Evolutionary conservation across 2,113 vertebrate species (phyloP).

Genomic region (Phaethornis superciliosus): DNA sequence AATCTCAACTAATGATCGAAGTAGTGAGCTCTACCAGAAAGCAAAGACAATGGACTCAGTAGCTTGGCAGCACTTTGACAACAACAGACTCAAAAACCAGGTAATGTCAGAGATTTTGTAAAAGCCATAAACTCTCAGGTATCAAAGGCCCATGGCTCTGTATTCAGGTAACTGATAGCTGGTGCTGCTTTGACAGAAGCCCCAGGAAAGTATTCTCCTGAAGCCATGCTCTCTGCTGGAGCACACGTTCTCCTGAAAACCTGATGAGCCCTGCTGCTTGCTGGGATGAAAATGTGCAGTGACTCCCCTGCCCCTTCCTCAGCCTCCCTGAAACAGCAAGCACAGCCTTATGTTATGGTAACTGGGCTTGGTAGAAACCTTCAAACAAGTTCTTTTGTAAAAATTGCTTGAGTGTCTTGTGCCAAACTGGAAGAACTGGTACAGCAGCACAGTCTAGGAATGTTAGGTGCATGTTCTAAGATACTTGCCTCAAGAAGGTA

Average conservation of each 20-base stretch:
- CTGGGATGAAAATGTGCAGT: not conserved
- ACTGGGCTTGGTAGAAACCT: not conserved
- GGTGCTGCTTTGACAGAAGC: not conserved
- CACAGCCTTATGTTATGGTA: not conserved
- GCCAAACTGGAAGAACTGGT: not conserved
- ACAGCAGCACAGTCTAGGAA: not conserved
- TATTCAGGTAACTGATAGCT: not conserved
- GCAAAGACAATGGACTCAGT: rapidly evolving
- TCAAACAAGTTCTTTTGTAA: not conserved
- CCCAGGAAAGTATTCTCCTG: not conserved
- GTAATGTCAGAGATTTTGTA: not conserved
- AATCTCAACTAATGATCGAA: not conserved
- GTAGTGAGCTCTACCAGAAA: not conserved
- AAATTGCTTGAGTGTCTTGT: not conserved
- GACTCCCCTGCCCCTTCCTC: not conserved
- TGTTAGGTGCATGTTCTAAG: not conserved
- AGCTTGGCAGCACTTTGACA: not conserved
- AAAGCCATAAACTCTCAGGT: not conserved
- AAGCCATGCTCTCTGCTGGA: not conserved
- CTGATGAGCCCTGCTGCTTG: not conserved
- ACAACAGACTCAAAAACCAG: not conserved
- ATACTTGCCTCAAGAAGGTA: not conserved
- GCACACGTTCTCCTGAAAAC: not conserved
- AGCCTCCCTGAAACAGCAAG: not conserved
- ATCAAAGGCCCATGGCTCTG: not conserved